These are phyloP conservation scores for Cyanistes caeruleus DNA, from an alignment of 2,113 vertebrate species.

Conservation along the genomic window DNA sequence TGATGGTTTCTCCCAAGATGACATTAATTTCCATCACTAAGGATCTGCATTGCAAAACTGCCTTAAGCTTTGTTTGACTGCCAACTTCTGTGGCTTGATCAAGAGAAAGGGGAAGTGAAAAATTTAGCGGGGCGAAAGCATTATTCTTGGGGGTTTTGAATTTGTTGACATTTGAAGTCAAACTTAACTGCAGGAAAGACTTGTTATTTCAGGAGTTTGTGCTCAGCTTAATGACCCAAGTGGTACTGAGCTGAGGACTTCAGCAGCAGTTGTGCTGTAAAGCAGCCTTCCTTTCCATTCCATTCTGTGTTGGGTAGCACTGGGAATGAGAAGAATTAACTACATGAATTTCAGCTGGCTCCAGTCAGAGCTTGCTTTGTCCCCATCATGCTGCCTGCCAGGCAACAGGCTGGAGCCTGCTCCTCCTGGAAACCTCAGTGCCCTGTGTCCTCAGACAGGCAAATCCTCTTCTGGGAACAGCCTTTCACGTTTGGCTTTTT, in stretches of 20 bases:
- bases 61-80: background rate
- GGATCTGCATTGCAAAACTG: background rate
- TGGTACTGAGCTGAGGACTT: background rate
- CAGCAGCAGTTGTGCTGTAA: background rate
- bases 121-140: fast-evolving
- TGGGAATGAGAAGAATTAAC: background rate
- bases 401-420: background rate
- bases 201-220: background rate
- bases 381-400: too few species aligned
- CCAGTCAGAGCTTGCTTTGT: fast-evolving
- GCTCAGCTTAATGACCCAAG: background rate
- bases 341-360: background rate
- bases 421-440: background rate
- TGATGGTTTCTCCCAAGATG: background rate
- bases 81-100: background rate
- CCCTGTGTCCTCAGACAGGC: background rate
- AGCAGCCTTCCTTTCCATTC: background rate
- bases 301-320: background rate
- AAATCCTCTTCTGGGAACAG: background rate
- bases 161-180: background rate
- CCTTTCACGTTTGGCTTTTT: background rate
- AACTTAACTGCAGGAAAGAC: background rate
- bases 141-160: background rate
- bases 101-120: background rate
- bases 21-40: background rate